Conservation (phyloP, 2,888 invertebrate species). For the Sinelater perroti region DNA sequence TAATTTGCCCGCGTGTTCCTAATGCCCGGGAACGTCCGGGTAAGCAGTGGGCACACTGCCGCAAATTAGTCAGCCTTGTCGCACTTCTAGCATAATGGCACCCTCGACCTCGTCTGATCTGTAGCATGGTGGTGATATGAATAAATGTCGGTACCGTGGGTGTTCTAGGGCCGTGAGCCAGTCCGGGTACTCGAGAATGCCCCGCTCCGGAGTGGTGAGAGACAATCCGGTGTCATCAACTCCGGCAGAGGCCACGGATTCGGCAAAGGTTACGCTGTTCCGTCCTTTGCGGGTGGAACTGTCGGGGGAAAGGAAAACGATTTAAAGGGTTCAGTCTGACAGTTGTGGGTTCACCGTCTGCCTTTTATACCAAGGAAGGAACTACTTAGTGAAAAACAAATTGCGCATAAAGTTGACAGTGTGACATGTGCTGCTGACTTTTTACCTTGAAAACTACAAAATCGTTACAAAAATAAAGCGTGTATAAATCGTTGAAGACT, state of each 20-base stretch:
- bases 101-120: slow-evolving; percentile 17
- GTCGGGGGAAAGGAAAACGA: slow-evolving; percentile 25
- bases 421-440: no score
- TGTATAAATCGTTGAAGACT: no score
- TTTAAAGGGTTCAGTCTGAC: no score
- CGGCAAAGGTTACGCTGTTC: slow-evolving; percentile 60
- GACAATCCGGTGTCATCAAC: slow-evolving; percentile 64
- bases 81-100: no score
- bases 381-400: no score
- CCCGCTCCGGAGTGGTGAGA: slow-evolving; percentile 65
- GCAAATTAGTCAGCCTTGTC: slow-evolving; percentile 14
- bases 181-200: slow-evolving; percentile 67
- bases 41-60: neutral
- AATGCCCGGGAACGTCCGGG: neutral
- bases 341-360: no score
- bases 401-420: no score
- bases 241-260: slow-evolving; percentile 53
- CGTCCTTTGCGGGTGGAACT: slow-evolving; percentile 52
- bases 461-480: no score
- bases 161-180: slow-evolving; percentile 62
- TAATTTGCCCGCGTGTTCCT: neutral
- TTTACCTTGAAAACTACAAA: no score
- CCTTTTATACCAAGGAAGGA: no score
- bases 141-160: slow-evolving; percentile 57
- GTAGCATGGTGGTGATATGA: slow-evolving; percentile 45